Evolutionary conservation across 2,888 invertebrate genomes (phyloP).

Genomic region (Himalopsyche japonica): DNA sequence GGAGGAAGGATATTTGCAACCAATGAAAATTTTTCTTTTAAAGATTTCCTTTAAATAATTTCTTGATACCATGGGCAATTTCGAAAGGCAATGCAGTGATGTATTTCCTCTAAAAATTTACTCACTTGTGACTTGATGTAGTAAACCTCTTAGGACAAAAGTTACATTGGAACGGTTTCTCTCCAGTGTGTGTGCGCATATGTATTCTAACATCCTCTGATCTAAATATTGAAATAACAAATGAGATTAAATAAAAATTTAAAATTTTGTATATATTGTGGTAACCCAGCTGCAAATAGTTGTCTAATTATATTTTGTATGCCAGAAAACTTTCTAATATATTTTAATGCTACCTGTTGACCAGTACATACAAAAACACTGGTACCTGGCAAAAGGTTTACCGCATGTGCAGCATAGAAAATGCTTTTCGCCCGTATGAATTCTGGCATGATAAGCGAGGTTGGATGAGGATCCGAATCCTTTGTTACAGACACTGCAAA

Average conservation of each 20-base stretch:
- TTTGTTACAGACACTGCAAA: conserved; percentile 27
- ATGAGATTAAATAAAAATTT: too few relatives aligned
- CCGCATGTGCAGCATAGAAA: conserved; percentile 30
- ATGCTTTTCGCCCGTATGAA: conserved; percentile 26
- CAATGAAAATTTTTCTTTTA: too few relatives aligned
- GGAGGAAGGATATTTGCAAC: too few relatives aligned
- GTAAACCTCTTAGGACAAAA: conserved; percentile 30
- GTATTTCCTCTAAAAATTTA: background rate
- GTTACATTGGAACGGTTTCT: conserved; percentile 25
- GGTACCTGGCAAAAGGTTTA: conserved; percentile 32
- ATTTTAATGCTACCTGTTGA: too few relatives aligned
- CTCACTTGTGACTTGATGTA: conserved; percentile 37
- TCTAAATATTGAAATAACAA: background rate
- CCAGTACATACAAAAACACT: background rate
- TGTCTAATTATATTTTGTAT: too few relatives aligned
- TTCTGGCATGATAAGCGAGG: conserved; percentile 21
- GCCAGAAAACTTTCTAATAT: too few relatives aligned
- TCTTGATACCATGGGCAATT: too few relatives aligned
- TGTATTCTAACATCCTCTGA: conserved; percentile 20
- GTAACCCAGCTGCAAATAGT: too few relatives aligned
- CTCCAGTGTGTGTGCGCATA: conserved; percentile 23
- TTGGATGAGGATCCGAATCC: conserved; percentile 35
- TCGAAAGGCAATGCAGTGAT: too few relatives aligned
- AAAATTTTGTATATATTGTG: too few relatives aligned
- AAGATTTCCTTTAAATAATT: too few relatives aligned